A percentile compares a stretch with the other conserved stretches of the same genome.
Conservation (phyloP, 2,888 invertebrate species). For the Leucoma salicis region DNA sequence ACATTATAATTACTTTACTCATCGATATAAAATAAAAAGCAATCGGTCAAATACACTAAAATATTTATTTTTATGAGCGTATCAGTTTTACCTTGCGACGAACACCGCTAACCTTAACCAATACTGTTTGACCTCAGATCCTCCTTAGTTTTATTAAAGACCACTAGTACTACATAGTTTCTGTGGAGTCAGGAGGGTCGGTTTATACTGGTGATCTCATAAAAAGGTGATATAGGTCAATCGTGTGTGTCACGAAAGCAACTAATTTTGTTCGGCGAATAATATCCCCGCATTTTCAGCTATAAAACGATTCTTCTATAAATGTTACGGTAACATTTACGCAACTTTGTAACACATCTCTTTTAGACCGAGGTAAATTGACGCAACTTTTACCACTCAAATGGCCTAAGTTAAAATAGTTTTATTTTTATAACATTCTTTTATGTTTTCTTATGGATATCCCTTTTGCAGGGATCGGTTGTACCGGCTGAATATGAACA, state of each 20-base stretch:
- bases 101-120: conserved; percentile 32
- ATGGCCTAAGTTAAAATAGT: conserved; percentile 47
- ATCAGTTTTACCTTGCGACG: conserved; percentile 37
- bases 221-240: conserved; percentile 62
- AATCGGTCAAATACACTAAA: conserved; percentile 35
- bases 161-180: conserved; percentile 18
- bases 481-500: conserved; percentile 91
- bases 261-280: conserved; percentile 48
- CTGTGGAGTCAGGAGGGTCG: conserved; percentile 35
- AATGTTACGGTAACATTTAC: conserved; percentile 52
- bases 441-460: conserved; percentile 39
- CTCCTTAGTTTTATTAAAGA: conserved; percentile 27
- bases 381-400: conserved; percentile 45
- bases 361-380: conserved; percentile 37
- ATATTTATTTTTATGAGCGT: conserved; percentile 42
- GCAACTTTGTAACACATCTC: conserved; percentile 34
- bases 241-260: conserved; percentile 63
- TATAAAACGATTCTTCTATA: conserved; percentile 66
- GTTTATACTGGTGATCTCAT: conserved; percentile 43
- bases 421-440: conserved; percentile 46
- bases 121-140: conserved; percentile 25
- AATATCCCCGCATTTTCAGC: conserved; percentile 59
- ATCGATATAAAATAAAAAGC: conserved; percentile 34
- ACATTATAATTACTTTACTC: no score
- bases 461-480: conserved; percentile 90